Evolutionary conservation across 1,140 invertebrate species (phyloP), one percentile per base, ranked within the genome.

Genomic region (Cyclina sinensis): DNA sequence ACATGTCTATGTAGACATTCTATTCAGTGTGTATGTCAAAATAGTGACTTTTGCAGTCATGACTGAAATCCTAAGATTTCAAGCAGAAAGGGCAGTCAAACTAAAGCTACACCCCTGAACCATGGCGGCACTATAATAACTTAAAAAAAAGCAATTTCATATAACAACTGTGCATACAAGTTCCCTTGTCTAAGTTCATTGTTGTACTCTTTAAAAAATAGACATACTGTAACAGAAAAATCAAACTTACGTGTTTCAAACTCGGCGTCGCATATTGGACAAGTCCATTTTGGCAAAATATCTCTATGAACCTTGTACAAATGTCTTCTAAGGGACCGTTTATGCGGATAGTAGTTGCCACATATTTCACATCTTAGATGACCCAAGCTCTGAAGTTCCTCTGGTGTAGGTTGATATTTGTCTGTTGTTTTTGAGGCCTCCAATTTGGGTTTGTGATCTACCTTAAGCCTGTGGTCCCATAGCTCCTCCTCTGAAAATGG

Each of bases 291-390:
- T 32, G 74, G 74, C 4, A 78, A 27, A 18, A 54, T 7, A 32
- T 78, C 74, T 78, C 48, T 54, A 35, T 78, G 74, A 21, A 78
- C 74, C 24, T 46, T 35, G 30, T 78, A 57, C 27, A 78, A 21
- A 54, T 78, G 74, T 51, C 74, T 48, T 54, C 74, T 48, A 12
- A 78, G 27, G 0, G 46, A 48, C 27, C 74, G 30, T 54, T 35
- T 78, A 35, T 78, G 74, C 0, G 74, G 74, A 16, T 78, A 78
- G 14, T 30, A 78, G 30, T 78, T 78, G 14, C 9, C 9, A 35
- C 74, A 78, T 21, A 78, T 37, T 32, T 78, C 48, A 78, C 74
- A 78, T 54, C 35, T 78, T 24, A 78, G 21, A 35, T 78, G 74
- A 7, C 74, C 74, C 30, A 54, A 16, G 14, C n/a, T 48, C 7